These are phyloP conservation scores for Brachyrhaphis roseni DNA, from an alignment of 2,797 vertebrate genomes.

Conservation along the genomic window DNA sequence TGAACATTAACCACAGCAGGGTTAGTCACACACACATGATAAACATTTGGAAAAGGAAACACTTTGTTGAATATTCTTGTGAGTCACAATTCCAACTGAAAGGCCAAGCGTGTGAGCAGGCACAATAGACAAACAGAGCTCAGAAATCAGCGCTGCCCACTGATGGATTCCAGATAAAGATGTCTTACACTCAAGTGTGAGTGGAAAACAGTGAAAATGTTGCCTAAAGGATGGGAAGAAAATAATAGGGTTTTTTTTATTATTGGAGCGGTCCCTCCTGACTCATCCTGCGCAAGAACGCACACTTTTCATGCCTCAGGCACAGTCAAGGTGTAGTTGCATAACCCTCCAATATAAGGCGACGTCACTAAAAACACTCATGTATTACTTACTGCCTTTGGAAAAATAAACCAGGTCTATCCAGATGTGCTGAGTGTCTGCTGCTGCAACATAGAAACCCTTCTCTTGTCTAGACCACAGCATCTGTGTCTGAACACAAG, in stretches of 20 bases:
- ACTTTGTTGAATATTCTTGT: conserved; percentile 35
- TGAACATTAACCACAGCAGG: conserved; percentile 42
- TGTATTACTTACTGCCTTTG: neutral
- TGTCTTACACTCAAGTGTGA: conserved; percentile 51
- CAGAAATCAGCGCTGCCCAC: conserved; percentile 66
- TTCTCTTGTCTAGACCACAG: conserved; percentile 46
- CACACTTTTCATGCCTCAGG: conserved; percentile 29
- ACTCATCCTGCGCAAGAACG: conserved; percentile 16
- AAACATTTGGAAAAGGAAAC: conserved; percentile 50
- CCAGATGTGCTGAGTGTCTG: conserved; percentile 44
- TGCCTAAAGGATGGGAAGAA: conserved; percentile 23
- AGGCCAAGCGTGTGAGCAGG: conserved; percentile 53
- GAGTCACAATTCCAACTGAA: conserved; percentile 56
- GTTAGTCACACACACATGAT: conserved; percentile 30
- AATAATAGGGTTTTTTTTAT: neutral
- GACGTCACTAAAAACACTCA: neutral
- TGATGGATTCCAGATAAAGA: conserved; percentile 67
- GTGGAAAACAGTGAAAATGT: conserved; percentile 29
- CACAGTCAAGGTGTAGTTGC: conserved; percentile 1
- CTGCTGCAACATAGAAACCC: conserved; percentile 33
- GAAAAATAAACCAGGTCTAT: neutral
- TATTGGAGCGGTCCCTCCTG: conserved; percentile 24
- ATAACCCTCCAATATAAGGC: neutral
- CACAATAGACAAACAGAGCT: conserved; percentile 62
- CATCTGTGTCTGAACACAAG: conserved; percentile 22